Percentiles rank a stretch among this genome's conserved stretches.
Conservation (phyloP, 2,113 vertebrate genomes). For the Sakesphorus luctuosus region DNA sequence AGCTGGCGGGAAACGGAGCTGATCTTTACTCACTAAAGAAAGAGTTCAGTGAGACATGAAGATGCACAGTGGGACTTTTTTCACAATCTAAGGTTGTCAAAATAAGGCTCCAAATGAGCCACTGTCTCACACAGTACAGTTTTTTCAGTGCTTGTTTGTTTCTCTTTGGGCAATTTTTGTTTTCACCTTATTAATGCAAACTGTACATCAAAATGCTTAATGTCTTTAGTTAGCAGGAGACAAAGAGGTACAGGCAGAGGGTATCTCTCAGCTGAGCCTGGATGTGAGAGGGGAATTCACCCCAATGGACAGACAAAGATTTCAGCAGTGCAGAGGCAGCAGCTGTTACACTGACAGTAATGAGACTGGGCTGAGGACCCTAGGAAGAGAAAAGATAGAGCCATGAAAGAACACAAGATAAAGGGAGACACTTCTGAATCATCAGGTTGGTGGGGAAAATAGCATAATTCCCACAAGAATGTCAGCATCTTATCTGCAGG, state of each 20-base stretch:
- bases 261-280: background rate
- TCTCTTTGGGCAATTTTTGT: background rate
- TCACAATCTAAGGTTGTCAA: background rate
- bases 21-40: conserved; percentile 25
- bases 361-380: background rate
- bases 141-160: background rate
- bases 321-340: background rate
- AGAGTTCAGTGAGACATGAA: conserved; percentile 52
- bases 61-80: background rate
- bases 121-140: background rate
- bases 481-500: background rate
- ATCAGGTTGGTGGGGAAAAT: background rate
- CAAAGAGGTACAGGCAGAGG: background rate
- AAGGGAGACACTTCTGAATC: background rate
- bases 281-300: background rate
- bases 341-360: background rate
- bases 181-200: conserved; percentile 11
- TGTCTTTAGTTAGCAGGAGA: background rate
- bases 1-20: background rate
- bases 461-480: background rate
- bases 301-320: background rate
- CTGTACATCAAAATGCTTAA: background rate
- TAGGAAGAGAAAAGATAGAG: background rate
- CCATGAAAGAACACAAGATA: background rate
- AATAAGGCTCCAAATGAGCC: conserved; percentile 30